phyloP scores from a whole-genome alignment of 2,888 invertebrate genomes.

The Hirtodrosophila cameraria region DNA sequence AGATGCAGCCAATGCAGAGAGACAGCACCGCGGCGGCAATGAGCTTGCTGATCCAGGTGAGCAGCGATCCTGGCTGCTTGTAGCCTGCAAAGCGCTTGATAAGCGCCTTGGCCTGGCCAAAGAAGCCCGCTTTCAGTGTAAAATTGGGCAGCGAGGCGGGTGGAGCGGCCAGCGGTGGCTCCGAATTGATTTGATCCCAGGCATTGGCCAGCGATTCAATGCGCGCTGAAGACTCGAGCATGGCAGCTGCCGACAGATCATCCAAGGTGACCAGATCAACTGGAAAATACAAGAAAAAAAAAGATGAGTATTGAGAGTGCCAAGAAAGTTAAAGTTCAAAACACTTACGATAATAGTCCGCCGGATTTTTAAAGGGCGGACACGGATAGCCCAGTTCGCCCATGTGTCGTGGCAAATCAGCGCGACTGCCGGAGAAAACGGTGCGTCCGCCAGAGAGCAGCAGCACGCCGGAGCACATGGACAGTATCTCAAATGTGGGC shows the following conservation, averaged over 20 bases:
- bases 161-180: constrained; percentile 87
- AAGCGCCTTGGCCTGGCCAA: constrained; percentile 89
- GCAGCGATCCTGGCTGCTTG: constrained; percentile 93
- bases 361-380: constrained; percentile 97
- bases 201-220: constrained; percentile 95
- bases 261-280: constrained; percentile 97
- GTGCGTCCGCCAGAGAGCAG: constrained; percentile 95
- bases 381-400: constrained; percentile 95
- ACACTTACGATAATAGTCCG: constrained; percentile 95
- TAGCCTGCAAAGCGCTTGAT: constrained; percentile 87
- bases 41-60: constrained; percentile 91
- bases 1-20: constrained; percentile 92
- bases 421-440: constrained; percentile 94
- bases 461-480: constrained; percentile 90
- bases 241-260: constrained; percentile 96
- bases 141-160: constrained; percentile 90
- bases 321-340: background rate
- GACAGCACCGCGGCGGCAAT: constrained; percentile 93
- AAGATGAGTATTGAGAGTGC: background rate
- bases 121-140: constrained; percentile 87
- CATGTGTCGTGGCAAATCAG: constrained; percentile 97
- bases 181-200: constrained; percentile 84
- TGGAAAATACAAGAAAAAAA: constrained; percentile 79
- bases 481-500: constrained; percentile 97
- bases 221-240: constrained; percentile 96